Conservation (phyloP, 1,140 invertebrate species). For the Eriosoma lanigerum region DNA sequence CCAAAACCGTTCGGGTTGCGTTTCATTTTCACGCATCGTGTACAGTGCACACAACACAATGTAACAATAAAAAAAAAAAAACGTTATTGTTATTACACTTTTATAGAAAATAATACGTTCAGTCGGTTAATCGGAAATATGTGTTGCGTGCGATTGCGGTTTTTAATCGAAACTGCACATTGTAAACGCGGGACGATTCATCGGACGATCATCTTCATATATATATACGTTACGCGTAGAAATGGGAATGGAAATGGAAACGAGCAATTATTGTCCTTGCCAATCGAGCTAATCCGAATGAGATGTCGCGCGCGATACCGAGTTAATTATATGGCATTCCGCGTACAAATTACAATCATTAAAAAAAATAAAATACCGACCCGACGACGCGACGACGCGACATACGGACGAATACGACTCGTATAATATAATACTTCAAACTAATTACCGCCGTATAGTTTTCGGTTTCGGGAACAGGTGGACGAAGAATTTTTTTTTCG, state of each 20-base stretch:
- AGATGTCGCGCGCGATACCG: constrained; percentile 5
- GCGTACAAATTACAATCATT: constrained; percentile 20
- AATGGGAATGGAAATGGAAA: neutral
- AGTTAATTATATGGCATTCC: neutral
- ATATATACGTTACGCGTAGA: constrained; percentile 2
- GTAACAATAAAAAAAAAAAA: neutral
- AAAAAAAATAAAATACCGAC: neutral
- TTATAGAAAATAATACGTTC: neutral
- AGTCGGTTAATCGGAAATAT: no score
- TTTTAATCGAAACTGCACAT: neutral
- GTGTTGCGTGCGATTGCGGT: neutral
- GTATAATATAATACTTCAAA: neutral
- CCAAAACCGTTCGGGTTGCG: constrained; percentile 10
- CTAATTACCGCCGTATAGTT: neutral
- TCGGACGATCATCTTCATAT: no score
- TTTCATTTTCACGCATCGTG: neutral
- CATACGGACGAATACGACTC: neutral
- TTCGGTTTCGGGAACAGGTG: neutral
- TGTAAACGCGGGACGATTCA: no score
- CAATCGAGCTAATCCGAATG: neutral
- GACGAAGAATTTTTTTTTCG: no score
- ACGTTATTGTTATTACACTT: constrained; percentile 20
- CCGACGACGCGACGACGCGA: neutral
- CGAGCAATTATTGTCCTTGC: neutral
- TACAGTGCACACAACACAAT: neutral